Conservation (phyloP, 2,888 invertebrate species). For the Tinea trinotella region DNA sequence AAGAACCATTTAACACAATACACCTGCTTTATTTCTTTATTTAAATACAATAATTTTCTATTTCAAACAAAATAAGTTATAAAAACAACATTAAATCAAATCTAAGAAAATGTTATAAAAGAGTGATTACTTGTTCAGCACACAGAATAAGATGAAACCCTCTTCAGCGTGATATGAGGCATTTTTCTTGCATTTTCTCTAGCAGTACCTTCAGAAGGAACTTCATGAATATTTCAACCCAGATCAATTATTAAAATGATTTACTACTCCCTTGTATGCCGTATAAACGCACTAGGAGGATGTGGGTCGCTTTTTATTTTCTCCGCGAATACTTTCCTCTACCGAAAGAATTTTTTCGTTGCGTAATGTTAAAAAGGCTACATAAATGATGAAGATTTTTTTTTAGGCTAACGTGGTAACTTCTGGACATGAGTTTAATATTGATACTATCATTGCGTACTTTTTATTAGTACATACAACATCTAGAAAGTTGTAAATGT, state of each 20-base stretch:
- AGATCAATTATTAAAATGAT: conserved; percentile 72
- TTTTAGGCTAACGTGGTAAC: background rate
- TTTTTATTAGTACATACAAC: background rate
- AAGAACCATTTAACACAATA: no score
- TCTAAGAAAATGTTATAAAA: conserved; percentile 4
- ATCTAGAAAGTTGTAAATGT: no score
- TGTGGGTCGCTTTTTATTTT: conserved; percentile 38
- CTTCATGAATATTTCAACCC: conserved; percentile 65
- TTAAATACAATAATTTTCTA: no score
- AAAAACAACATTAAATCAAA: background rate
- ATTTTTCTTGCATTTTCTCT: conserved; percentile 60
- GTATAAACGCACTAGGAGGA: conserved; percentile 39
- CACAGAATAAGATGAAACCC: conserved; percentile 7
- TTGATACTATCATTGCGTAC: background rate
- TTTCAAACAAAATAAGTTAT: background rate
- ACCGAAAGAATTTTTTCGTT: background rate
- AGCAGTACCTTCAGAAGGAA: conserved; percentile 50
- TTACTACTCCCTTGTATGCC: conserved; percentile 48
- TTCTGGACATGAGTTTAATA: background rate
- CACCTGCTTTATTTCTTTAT: no score
- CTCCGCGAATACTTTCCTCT: conserved; percentile 11
- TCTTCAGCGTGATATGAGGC: conserved; percentile 23
- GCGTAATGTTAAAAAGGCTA: background rate
- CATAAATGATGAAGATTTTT: conserved; percentile 10
- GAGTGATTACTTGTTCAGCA: background rate